phyloP scores from a whole-genome alignment of 2,888 invertebrate species.

The Ennomos quercinarius region DNA sequence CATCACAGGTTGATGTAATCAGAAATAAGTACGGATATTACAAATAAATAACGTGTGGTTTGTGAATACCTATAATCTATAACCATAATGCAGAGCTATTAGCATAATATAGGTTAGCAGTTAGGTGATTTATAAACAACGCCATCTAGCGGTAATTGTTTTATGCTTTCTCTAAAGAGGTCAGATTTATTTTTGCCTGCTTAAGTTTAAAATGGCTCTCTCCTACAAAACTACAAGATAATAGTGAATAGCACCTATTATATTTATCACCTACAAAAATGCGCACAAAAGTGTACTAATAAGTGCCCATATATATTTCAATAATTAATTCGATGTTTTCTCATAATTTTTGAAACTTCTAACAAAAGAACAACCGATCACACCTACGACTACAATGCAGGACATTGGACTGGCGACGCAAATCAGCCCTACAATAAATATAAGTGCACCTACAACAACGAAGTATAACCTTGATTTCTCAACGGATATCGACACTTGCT shows the following conservation, averaged over 20 bases:
- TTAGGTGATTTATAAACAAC: too few relatives aligned
- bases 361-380: conserved; percentile 30
- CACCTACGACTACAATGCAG: conserved; percentile 47
- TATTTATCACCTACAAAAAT: not conserved
- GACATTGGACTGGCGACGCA: conserved; percentile 59
- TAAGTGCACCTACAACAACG: conserved; percentile 51
- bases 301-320: not conserved
- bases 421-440: conserved; percentile 57
- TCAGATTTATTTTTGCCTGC: too few relatives aligned
- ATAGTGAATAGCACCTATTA: not conserved
- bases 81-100: too few relatives aligned
- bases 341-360: conserved; percentile 14
- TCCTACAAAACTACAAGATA: not conserved
- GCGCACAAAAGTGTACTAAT: not conserved
- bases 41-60: too few relatives aligned
- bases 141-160: too few relatives aligned
- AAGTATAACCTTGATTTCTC: conserved; percentile 48
- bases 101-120: too few relatives aligned
- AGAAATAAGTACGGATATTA: too few relatives aligned
- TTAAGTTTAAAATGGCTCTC: too few relatives aligned
- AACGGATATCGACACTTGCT: conserved; percentile 48
- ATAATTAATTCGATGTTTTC: conserved; percentile 10
- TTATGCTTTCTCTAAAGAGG: too few relatives aligned
- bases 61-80: too few relatives aligned
- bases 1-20: too few relatives aligned